These are phyloP conservation scores for Aythya baeri DNA, from an alignment of 2,113 vertebrate species.

Conservation along the genomic window DNA sequence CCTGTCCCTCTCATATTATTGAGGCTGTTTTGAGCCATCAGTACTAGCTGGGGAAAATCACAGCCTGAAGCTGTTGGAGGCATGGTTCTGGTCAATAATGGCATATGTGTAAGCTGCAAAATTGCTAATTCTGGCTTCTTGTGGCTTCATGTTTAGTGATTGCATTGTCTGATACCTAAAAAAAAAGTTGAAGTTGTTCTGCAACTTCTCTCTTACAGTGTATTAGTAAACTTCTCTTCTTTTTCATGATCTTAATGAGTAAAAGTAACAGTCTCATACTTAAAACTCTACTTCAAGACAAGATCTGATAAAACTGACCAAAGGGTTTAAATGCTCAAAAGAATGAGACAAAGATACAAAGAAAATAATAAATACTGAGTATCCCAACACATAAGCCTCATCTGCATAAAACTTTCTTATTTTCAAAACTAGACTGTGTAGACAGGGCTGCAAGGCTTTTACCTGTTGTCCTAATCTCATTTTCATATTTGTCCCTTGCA, in stretches of 20 bases:
- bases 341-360: not conserved
- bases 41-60: not conserved
- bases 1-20: not conserved
- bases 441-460: not conserved
- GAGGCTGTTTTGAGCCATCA: not conserved
- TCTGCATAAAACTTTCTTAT: not conserved
- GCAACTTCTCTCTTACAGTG: not conserved
- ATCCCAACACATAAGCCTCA: not conserved
- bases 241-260: not conserved
- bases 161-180: not conserved
- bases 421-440: not conserved
- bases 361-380: not conserved
- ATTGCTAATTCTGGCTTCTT: not conserved
- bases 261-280: not conserved
- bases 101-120: not conserved
- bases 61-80: not conserved
- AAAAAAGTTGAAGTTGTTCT: not conserved
- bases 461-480: not conserved
- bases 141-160: not conserved
- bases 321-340: not conserved
- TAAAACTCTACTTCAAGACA: not conserved
- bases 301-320: not conserved
- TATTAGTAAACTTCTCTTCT: not conserved
- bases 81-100: not conserved
- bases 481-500: not conserved